phyloP scores from a whole-genome alignment of 2,797 vertebrate species.

The Hydrophis major region DNA sequence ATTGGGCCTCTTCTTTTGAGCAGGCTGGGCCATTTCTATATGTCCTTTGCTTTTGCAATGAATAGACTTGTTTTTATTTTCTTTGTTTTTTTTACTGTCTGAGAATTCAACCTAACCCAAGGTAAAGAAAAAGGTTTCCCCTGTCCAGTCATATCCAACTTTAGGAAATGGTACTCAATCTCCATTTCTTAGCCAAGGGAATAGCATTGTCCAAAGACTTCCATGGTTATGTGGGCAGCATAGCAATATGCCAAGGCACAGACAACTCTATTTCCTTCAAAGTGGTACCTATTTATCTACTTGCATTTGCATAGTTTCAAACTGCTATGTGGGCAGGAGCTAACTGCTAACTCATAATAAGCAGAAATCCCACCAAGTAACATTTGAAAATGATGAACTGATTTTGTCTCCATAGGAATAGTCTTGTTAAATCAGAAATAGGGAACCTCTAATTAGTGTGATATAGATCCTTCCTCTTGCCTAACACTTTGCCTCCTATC shows the following conservation, averaged over 20 bases:
- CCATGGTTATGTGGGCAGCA: too few relatives aligned
- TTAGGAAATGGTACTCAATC: too few relatives aligned
- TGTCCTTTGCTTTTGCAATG: not conserved
- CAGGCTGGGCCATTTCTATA: not conserved
- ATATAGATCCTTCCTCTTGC: not conserved
- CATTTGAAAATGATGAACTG: not conserved
- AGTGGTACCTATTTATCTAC: too few relatives aligned
- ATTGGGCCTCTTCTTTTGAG: not conserved
- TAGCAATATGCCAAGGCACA: too few relatives aligned
- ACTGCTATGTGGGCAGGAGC: too few relatives aligned
- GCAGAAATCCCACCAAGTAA: not conserved
- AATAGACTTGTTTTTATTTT: not conserved
- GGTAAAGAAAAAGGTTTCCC: too few relatives aligned
- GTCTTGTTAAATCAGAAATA: not conserved
- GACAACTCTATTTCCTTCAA: too few relatives aligned
- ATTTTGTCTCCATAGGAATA: not conserved
- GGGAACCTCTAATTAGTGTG: not conserved
- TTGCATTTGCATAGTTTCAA: too few relatives aligned
- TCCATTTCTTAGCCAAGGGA: too few relatives aligned
- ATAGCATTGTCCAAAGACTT: too few relatives aligned
- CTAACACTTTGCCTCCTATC: not conserved
- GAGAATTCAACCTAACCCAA: not conserved
- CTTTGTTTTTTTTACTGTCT: not conserved
- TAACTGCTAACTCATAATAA: not conserved
- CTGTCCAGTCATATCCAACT: not conserved